Base-by-base conservation (phyloP, 1,140 invertebrate genomes). In the Drosophila ohnishii region DNA sequence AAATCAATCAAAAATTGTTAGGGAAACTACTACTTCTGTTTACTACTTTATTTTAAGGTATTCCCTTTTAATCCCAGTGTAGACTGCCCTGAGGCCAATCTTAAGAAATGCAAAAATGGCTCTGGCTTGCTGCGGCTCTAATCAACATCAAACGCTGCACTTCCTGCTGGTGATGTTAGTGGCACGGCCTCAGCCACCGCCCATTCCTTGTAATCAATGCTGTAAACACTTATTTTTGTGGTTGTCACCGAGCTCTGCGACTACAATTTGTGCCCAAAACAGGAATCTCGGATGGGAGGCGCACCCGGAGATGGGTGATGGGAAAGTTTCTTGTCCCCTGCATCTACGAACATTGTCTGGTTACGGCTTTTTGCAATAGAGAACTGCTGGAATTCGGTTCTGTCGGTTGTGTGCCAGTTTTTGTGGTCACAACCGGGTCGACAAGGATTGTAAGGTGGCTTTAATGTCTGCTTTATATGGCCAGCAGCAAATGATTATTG, bases 171-270 rank as follows among this genome's bases (percentile, higher is more conserved):
- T 32, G 34, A 61, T 75, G 56, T 47, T 39, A 25, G 67, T 42
- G 60, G 37, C 48, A 57, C 16, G 19, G 35, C 44, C 53, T 37
- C 55, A 45, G 48, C 67, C 71, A 60, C 78, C 71, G 75, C 78
- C 67, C 59, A 74, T 75, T 58, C 70, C 80, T 88, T 88, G 84
- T 88, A 88, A 88, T 88, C 84, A 88, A 88, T 88, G 84, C 85
- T 88, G 84, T 88, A 88, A 88, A 88, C 84, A 88, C 84, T 88
- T 88, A 88, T 88, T 88, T 88, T 88, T 88, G 84, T 88, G 84
- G 80, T 76, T 86, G 82, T 77, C 66, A 61, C 65, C 70, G 34
- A 76, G 56, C 69, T 45, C 37, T 19, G 16, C 47, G 37, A 58
- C 56, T 65, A 75, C 73, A 75, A 72, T 65, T 62, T 65, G 62